Base-by-base conservation (phyloP, 2,888 invertebrate species). In the Pyrgus malvae region DNA sequence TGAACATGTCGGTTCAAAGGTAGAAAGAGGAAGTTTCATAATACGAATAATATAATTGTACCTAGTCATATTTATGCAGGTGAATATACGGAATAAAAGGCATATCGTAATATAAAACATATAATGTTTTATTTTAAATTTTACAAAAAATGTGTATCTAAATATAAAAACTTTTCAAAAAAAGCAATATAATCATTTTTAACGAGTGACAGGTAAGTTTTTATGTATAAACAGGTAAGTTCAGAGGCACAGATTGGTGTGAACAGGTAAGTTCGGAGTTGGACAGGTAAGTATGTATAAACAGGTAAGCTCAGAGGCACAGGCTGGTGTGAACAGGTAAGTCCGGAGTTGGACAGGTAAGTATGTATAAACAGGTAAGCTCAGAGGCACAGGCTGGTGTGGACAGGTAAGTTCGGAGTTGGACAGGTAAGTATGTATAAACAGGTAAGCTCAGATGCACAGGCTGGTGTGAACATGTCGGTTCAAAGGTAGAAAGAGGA, bases 111-210 rank as follows among this genome's bases (percentile, higher is more conserved):
- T 45, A 45, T 31, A 45, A 45, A 45, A 44, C 44, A 41, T 37
- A 42, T 42, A 55, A 55, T 48, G 55, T 35, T 48, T 55, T 55
- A 48, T 55, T 48, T 48, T 42, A 48, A 55, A 48, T 55, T 48
- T 42, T 35, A 49, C 42, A 55, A 55, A 55, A 49, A 55, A 55
- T 55, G 44, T 48, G 55, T 48, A 55, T 55, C 48, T 48, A 55
- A 55, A 42, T 44, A 55, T 33, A 55, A 55, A 55, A 49, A 48
- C 55, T 55, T 48, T 55, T 55, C 55, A 48, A 55, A 31, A 11
- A 11, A n/a, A 33, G 14, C 33, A 19, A n/a, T 31, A 31, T 31
- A 31, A 31, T n/a, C n/a, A n/a, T n/a, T n/a, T n/a, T n/a, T n/a
- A n/a, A n/a, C n/a, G n/a, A n/a, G n/a, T n/a, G n/a, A 31, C 29